Percentiles rank a stretch among this genome's conserved stretches.
Conservation (phyloP, 2,113 vertebrate species). For the Acanthochromis polyacanthus region DNA sequence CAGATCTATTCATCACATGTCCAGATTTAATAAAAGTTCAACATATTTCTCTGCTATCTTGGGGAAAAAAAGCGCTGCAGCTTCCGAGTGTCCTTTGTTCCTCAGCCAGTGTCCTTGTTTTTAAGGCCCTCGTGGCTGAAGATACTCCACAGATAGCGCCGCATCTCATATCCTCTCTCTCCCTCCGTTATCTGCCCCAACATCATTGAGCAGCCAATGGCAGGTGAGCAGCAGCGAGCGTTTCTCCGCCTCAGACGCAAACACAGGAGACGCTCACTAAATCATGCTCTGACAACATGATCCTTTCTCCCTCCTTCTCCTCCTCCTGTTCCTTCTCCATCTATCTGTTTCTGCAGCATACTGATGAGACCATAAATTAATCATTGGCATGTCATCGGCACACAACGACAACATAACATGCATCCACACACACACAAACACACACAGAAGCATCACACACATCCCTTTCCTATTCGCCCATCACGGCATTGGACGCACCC, state of each 20-base stretch:
- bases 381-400: conserved; percentile 78
- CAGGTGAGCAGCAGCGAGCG: conserved; percentile 48
- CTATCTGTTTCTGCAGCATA: conserved; percentile 73
- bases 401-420: conserved; percentile 68
- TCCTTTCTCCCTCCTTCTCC: conserved; percentile 54
- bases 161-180: conserved; percentile 76
- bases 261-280: conserved; percentile 65
- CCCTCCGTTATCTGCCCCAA: conserved; percentile 52
- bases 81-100: conserved; percentile 66
- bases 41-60: conserved; percentile 62
- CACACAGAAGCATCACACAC: conserved; percentile 18
- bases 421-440: conserved; percentile 11
- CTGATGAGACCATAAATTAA: conserved; percentile 83
- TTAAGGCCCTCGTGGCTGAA: conserved; percentile 56
- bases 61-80: conserved; percentile 2
- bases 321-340: conserved; percentile 37
- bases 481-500: conserved; percentile 63
- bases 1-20: conserved; percentile 62
- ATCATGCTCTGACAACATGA: conserved; percentile 77
- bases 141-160: conserved; percentile 71
- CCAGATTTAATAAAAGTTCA: conserved; percentile 72
- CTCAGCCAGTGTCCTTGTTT: conserved; percentile 67
- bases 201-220: conserved; percentile 70
- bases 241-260: conserved; percentile 38
- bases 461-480: conserved; percentile 35